A percentile compares a stretch with the other conserved stretches of the same genome.
phyloP scores from a whole-genome alignment of 2,113 vertebrate genomes.

The Vimba vimba region DNA sequence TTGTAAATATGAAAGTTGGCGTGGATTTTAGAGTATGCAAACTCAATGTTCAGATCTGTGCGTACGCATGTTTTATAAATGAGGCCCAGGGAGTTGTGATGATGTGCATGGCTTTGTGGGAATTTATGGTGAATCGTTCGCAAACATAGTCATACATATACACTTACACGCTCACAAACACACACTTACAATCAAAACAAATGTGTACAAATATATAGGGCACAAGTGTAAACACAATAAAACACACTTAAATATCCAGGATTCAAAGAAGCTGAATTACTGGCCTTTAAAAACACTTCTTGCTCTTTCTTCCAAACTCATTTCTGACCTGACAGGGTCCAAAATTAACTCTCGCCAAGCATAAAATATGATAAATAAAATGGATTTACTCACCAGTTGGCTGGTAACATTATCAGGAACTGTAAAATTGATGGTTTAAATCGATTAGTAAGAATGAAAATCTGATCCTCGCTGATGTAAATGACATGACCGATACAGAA shows the following conservation, averaged over 20 bases:
- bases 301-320: slow-evolving; percentile 1
- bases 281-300: slow-evolving; percentile 14
- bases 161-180: slow-evolving; percentile 46
- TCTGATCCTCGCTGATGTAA: not conserved
- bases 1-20: no score
- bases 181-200: slow-evolving; percentile 36
- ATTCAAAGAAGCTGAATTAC: slow-evolving; percentile 20
- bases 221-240: slow-evolving; percentile 57
- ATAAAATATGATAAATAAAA: not conserved
- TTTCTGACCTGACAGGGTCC: not conserved
- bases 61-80: no score
- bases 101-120: slow-evolving; percentile 31
- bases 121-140: slow-evolving; percentile 15
- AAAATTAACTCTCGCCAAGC: not conserved
- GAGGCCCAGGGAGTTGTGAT: slow-evolving; percentile 22
- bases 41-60: no score
- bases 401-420: not conserved
- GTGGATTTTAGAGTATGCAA: no score
- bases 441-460: not conserved
- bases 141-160: slow-evolving; percentile 40
- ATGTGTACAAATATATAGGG: slow-evolving; percentile 44
- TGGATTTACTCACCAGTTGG: not conserved
- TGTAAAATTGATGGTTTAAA: no score
- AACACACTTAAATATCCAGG: slow-evolving; percentile 52
- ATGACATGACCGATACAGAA: not conserved